A percentile compares a stretch with the other conserved stretches of the same genome.
These are phyloP conservation scores for Bruchidius siliquastri DNA, from an alignment of 2,888 invertebrate genomes.

Conservation along the genomic window DNA sequence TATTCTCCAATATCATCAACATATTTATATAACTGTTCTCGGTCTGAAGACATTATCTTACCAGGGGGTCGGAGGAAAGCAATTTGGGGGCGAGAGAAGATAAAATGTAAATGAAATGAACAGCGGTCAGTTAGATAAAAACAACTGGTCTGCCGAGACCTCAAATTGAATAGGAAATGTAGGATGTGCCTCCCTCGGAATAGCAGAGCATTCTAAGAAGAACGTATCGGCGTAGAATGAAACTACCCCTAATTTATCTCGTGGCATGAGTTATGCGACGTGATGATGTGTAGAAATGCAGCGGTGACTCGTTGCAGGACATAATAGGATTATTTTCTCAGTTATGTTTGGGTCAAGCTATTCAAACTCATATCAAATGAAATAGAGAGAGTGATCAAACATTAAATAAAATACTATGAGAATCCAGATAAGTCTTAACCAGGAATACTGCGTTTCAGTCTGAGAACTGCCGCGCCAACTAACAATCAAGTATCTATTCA, in stretches of 20 bases:
- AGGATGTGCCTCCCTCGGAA: conserved; percentile 13
- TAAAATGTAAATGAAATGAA: conserved; percentile 15
- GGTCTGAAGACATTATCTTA: not conserved
- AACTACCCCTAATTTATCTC: not conserved
- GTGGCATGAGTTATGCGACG: not conserved
- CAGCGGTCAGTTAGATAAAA: conserved; percentile 11
- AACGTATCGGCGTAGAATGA: not conserved
- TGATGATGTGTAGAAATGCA: conserved; percentile 1
- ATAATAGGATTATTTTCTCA: no score
- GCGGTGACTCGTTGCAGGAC: conserved; percentile 9
- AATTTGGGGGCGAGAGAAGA: not conserved
- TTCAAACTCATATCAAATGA: no score
- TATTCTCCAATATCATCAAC: not conserved
- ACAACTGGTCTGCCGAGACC: conserved; percentile 11
- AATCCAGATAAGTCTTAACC: no score
- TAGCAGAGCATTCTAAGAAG: not conserved
- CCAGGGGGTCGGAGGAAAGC: not conserved
- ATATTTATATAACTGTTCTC: not conserved
- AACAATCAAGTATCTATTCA: no score
- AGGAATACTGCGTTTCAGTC: no score
- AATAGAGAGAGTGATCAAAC: no score
- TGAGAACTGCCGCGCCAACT: no score
- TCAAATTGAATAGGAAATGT: conserved; percentile 9
- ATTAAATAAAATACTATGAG: no score
- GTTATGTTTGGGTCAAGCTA: no score